Conservation (phyloP, 2,888 invertebrate species). For the Candidula unifasciata region DNA sequence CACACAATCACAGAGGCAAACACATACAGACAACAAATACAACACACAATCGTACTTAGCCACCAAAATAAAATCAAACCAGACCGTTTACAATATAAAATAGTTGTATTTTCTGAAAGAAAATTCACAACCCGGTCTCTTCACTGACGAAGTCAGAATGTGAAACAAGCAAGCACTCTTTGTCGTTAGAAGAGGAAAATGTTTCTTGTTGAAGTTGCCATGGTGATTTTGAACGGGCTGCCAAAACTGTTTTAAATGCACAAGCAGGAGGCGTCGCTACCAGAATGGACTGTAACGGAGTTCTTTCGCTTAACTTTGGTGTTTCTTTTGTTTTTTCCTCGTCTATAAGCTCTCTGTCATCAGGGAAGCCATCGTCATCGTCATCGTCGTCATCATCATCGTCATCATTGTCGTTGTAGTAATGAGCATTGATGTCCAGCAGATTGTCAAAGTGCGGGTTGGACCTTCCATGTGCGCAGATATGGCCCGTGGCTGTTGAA, state of each 20-base stretch:
- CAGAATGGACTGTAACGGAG: conserved; percentile 6
- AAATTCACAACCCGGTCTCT: conserved; percentile 45
- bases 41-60: not conserved
- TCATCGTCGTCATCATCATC: conserved; percentile 30
- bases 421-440: not conserved
- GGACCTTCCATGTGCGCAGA: conserved; percentile 27
- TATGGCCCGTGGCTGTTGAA: conserved; percentile 10
- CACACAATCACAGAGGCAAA: too few relatives aligned
- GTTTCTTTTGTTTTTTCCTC: not conserved
- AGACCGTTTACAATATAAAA: not conserved
- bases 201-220: conserved; percentile 25
- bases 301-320: conserved; percentile 12
- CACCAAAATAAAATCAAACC: not conserved
- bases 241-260: conserved; percentile 10
- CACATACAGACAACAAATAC: not conserved
- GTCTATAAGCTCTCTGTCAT: conserved; percentile 7
- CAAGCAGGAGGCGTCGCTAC: not conserved
- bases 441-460: conserved; percentile 28
- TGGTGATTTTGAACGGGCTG: conserved; percentile 1
- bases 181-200: not conserved
- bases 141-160: conserved; percentile 14
- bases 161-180: conserved; percentile 13
- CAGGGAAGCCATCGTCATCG: conserved; percentile 41
- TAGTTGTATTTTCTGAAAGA: not conserved
- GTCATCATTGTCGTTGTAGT: conserved; percentile 18